A percentile compares a stretch with the other conserved stretches of the same genome.
phyloP scores from a whole-genome alignment of 2,888 invertebrate species.

The Platycheirus rosarum region DNA sequence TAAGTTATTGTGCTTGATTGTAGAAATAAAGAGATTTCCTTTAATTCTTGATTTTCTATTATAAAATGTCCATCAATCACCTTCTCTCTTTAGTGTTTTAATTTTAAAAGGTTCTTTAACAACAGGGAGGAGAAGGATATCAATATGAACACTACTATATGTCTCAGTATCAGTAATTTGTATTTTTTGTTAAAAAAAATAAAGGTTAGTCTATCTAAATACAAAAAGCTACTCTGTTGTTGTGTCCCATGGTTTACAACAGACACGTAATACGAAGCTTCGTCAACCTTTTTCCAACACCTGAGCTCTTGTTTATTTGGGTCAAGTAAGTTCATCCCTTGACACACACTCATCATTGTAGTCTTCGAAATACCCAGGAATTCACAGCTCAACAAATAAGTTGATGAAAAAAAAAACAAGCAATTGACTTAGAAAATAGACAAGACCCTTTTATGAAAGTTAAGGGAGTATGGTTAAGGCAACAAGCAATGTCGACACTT shows the following conservation, averaged over 20 bases:
- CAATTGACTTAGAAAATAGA: constrained; percentile 7
- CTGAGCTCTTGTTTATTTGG: constrained; percentile 28
- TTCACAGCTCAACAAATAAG: constrained; percentile 21
- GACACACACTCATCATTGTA: constrained; percentile 38
- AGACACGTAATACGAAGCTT: constrained; percentile 6
- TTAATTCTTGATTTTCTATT: too few relatives aligned
- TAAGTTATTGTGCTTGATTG: too few relatives aligned
- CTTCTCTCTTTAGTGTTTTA: too few relatives aligned
- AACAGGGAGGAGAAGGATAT: too few relatives aligned
- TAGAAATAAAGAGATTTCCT: too few relatives aligned
- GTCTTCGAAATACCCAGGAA: constrained; percentile 31
- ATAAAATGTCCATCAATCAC: too few relatives aligned
- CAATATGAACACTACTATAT: too few relatives aligned
- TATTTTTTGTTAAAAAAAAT: background rate
- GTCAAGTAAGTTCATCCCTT: constrained; percentile 24
- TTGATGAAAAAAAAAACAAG: constrained; percentile 8
- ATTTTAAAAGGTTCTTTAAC: too few relatives aligned
- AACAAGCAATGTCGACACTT: constrained; percentile 29
- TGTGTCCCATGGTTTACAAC: constrained; percentile 17
- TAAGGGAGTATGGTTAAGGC: constrained; percentile 3
- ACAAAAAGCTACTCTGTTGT: constrained; percentile 4
- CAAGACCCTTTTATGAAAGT: constrained; percentile 3
- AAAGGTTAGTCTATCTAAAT: constrained; percentile 9
- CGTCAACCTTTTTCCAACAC: constrained; percentile 4
- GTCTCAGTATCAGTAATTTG: too few relatives aligned